These are phyloP conservation scores for Rotaria magnacalcarata DNA, from an alignment of 2,888 invertebrate genomes.

Conservation along the genomic window DNA sequence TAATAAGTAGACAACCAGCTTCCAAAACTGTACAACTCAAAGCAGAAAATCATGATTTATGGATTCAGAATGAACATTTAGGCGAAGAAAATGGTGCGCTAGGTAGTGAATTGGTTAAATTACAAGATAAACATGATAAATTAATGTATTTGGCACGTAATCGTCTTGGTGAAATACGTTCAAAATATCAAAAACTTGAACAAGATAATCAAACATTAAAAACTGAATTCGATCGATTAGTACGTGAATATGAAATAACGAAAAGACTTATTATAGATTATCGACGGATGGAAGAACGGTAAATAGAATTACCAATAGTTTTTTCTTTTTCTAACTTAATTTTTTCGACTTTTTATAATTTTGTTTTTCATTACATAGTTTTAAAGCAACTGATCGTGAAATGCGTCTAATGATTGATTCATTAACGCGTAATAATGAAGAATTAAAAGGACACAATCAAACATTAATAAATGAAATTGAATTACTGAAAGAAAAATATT, in stretches of 20 bases:
- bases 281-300: slow-evolving; percentile 39
- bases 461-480: slow-evolving; percentile 37
- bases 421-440: slow-evolving; percentile 45
- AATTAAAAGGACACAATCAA: slow-evolving; percentile 41
- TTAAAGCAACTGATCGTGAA: slow-evolving; percentile 42
- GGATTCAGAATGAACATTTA: slow-evolving; percentile 41
- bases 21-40: slow-evolving; percentile 44
- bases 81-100: slow-evolving; percentile 40
- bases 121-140: slow-evolving; percentile 46
- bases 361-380: slow-evolving; percentile 23
- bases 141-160: slow-evolving; percentile 44
- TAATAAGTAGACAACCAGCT: slow-evolving; percentile 24
- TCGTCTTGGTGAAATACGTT: slow-evolving; percentile 42
- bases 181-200: slow-evolving; percentile 44
- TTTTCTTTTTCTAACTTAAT: no score
- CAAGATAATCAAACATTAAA: slow-evolving; percentile 43
- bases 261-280: slow-evolving; percentile 43
- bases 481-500: slow-evolving; percentile 44
- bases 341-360: no score
- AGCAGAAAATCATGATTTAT: slow-evolving; percentile 45
- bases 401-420: slow-evolving; percentile 44
- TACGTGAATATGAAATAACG: slow-evolving; percentile 41
- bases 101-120: slow-evolving; percentile 37
- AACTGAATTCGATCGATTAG: slow-evolving; percentile 41
- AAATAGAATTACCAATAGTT: not conserved